Conservation (phyloP, 2,113 vertebrate species). For the Nycticorax nycticorax region DNA sequence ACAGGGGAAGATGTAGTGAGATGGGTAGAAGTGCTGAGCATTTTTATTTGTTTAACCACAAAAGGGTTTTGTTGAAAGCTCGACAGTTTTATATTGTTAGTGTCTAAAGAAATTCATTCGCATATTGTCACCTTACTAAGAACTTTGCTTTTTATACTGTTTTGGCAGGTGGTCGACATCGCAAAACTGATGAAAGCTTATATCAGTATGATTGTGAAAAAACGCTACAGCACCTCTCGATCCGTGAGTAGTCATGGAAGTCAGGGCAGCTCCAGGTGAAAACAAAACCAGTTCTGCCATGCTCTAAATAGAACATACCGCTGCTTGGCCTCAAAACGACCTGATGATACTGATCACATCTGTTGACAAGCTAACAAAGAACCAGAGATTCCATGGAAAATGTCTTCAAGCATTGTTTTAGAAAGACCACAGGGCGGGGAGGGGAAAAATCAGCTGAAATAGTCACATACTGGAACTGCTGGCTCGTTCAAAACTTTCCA, state of each 20-base stretch:
- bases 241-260: slow-evolving; percentile 90
- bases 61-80: not conserved
- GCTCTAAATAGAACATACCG: not conserved
- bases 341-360: not conserved
- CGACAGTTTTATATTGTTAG: not conserved
- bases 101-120: not conserved
- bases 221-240: slow-evolving; percentile 92
- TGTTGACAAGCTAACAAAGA: not conserved
- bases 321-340: not conserved
- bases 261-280: slow-evolving; percentile 87
- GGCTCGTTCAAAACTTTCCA: slow-evolving; percentile 57
- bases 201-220: slow-evolving; percentile 98
- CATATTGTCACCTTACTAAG: not conserved
- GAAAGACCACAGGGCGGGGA: not conserved
- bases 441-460: not conserved
- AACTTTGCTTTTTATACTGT: not conserved
- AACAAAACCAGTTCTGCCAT: not conserved
- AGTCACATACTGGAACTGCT: slow-evolving; percentile 11
- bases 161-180: slow-evolving; percentile 91
- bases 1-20: not conserved
- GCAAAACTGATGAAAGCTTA: slow-evolving; percentile 99
- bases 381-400: not conserved
- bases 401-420: not conserved
- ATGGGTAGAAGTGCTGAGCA: not conserved
- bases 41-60: not conserved